A percentile compares a stretch with the other conserved stretches of the same genome.
Evolutionary conservation across 2,888 invertebrate genomes (phyloP).

Genomic region (Muschampia plurimacula): DNA sequence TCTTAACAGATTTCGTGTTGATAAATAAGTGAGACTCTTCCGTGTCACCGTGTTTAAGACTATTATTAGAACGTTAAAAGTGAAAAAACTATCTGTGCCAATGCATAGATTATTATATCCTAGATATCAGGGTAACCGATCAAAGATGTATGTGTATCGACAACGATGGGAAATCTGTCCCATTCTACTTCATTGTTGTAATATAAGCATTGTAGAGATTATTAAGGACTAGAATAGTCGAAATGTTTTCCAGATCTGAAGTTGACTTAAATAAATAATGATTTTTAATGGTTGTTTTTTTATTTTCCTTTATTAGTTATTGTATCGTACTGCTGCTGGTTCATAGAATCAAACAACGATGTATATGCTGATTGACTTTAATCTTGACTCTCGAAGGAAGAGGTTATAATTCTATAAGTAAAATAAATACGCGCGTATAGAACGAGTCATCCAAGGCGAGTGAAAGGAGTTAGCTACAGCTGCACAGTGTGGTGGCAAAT

Average conservation of each 20-base stretch:
- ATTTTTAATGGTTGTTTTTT: constrained; percentile 50
- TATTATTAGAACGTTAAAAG: constrained; percentile 51
- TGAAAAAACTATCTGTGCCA: constrained; percentile 57
- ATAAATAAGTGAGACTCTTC: constrained; percentile 21
- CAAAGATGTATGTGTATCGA: constrained; percentile 43
- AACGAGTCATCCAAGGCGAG: no score
- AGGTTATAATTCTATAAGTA: no score
- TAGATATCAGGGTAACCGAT: constrained; percentile 68
- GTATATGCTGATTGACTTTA: no score
- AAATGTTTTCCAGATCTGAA: constrained; percentile 63
- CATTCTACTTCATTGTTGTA: constrained; percentile 51
- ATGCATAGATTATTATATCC: constrained; percentile 65
- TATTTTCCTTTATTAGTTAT: constrained; percentile 10
- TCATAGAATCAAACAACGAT: no score
- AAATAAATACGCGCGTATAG: no score
- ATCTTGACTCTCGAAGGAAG: no score
- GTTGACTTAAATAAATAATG: constrained; percentile 67
- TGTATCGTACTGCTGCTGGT: no score
- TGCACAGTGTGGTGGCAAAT: no score
- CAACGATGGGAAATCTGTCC: constrained; percentile 45
- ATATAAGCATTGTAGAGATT: constrained; percentile 48
- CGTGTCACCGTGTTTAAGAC: background rate
- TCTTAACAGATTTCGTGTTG: background rate
- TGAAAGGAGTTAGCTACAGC: no score
- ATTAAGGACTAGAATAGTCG: constrained; percentile 50